Evolutionary conservation across 2,888 invertebrate genomes (phyloP).

Genomic region (Rhabditoides inermis): DNA sequence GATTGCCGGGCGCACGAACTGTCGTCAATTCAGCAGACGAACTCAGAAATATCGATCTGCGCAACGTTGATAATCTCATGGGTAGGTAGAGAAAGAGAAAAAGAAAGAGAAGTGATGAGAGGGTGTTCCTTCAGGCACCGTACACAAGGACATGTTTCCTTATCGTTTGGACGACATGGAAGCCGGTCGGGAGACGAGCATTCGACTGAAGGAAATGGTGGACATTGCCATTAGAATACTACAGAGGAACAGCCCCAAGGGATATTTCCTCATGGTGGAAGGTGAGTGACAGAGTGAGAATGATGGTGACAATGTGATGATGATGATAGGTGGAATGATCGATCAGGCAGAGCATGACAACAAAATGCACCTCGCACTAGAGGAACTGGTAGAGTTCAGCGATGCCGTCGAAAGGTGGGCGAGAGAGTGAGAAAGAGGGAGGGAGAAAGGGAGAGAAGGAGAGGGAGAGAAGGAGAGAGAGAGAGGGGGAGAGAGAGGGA

Average conservation of each 20-base stretch:
- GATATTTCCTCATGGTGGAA: conserved; percentile 69
- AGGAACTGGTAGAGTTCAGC: not conserved
- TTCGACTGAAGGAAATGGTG: conserved; percentile 64
- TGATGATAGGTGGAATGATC: not conserved
- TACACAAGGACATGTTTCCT: conserved; percentile 1
- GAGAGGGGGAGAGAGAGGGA: conserved; percentile 13
- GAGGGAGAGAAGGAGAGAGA: conserved; percentile 8
- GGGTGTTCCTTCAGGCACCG: conserved; percentile 7
- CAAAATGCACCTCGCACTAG: conserved; percentile 1
- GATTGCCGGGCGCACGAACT: not conserved
- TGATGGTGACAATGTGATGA: not conserved
- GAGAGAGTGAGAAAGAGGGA: conserved; percentile 6
- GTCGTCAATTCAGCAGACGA: not conserved
- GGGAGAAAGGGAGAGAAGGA: conserved; percentile 9
- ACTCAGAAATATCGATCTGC: conserved; percentile 1
- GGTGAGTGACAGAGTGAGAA: conserved; percentile 21
- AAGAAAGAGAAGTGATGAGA: no score
- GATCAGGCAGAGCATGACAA: conserved; percentile 10
- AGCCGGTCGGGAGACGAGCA: not conserved
- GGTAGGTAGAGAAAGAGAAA: not conserved
- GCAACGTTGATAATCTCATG: not conserved
- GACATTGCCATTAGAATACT: conserved; percentile 68
- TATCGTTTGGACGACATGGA: conserved; percentile 4
- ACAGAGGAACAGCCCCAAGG: conserved; percentile 60
- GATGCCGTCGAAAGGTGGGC: not conserved